A percentile compares a stretch with the other conserved stretches of the same genome.
phyloP scores from a whole-genome alignment of 1,140 invertebrate species.

The Trachymyrmex cornetzi region DNA sequence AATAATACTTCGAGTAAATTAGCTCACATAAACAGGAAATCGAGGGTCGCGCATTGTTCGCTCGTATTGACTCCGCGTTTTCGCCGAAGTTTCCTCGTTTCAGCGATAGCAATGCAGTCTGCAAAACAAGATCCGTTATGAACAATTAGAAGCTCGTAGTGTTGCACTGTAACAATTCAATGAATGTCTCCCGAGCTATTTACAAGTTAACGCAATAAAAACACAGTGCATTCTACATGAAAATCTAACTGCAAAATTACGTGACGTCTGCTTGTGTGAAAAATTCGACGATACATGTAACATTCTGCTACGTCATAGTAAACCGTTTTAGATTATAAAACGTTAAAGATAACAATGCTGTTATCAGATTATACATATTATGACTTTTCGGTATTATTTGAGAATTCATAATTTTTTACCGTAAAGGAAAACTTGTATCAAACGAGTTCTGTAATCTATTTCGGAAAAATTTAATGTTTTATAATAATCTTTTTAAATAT shows the following conservation, averaged over 20 bases:
- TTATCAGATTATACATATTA: not conserved
- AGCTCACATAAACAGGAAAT: conserved; percentile 36
- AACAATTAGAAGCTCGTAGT: conserved; percentile 45
- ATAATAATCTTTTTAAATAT: not conserved
- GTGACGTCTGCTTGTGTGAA: not conserved
- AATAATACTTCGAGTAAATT: conserved; percentile 27
- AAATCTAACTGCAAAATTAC: conserved; percentile 10
- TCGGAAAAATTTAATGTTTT: not conserved
- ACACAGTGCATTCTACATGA: not conserved
- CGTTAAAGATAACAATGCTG: not conserved
- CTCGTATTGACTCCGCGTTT: conserved; percentile 36
- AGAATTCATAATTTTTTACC: not conserved
- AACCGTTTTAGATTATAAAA: not conserved
- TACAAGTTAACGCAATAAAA: conserved; percentile 16
- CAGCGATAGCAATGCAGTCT: not conserved
- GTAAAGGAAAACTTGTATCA: not conserved
- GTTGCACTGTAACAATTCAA: conserved; percentile 43
- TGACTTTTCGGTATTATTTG: not conserved
- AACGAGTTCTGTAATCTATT: not conserved
- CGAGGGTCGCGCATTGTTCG: not conserved
- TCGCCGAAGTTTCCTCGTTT: conserved; percentile 42
- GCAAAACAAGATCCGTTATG: conserved; percentile 54
- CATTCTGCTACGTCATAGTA: not conserved
- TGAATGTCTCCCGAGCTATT: conserved; percentile 21
- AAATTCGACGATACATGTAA: not conserved